Evolutionary conservation across 2,888 invertebrate species (phyloP), one percentile per base, ranked within the genome.

Genomic region (Mellilla xanthometata): DNA sequence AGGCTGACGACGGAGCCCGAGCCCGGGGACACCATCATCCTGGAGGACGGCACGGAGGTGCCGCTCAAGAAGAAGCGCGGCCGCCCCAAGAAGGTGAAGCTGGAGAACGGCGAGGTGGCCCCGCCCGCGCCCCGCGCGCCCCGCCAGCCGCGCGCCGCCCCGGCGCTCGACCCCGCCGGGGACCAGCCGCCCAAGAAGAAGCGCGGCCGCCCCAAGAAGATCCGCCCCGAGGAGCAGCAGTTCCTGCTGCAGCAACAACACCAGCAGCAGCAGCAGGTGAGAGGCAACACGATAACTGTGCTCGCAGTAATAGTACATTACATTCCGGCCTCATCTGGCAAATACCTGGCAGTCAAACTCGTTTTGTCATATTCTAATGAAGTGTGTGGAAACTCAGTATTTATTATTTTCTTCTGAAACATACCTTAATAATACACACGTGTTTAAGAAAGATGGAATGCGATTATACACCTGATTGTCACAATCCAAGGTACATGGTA

Each of bases 21-120:
- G 70, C 84, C 86, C 29, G 89, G 90, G 1, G 90, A 90, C 77
- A 90, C 90, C 53, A 90, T 90, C 63, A 78, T 90, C 43, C 89
- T 91, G 39, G 92, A 92, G 68, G 92, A 93, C 79, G 92, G 92
- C 60, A 91, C 91, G 36, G 91, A 92, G 67, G 87, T 94, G 52
- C 94, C 95, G 0, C 93, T 94, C 32, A 96, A 96, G 86, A 96
- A 96, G 90, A 96, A 96, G 79, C 91, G 96, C n/a, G 96, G 96
- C 1, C 87, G 96, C n/a, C 96, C 96, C 49, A 96, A 96, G 88
- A 96, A 96, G 81, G 93, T 94, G 13, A 94, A 94, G 71, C 82
- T 91, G 58, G 92, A 92, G 69, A 94, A 93, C 72, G 94, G 91
- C 15, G 94, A 91, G 73, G 91, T 91, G 34, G 93, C 92, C 49